Evolutionary conservation across 2,113 vertebrate genomes (phyloP), one percentile per base, ranked within the genome.

Genomic region (Thunnus maccoyii): DNA sequence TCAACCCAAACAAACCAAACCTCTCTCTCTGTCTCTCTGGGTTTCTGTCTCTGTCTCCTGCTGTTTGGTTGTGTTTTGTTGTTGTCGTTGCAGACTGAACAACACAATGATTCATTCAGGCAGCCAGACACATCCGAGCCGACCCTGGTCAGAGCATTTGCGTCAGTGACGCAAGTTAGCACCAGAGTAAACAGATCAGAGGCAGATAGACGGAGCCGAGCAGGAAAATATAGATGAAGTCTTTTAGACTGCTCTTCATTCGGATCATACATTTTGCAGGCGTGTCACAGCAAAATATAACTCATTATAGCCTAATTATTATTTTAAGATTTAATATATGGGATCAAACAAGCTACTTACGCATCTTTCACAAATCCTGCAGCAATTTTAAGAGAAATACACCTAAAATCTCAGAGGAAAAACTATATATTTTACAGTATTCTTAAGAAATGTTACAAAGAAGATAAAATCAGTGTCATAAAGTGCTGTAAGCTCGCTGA

Each of bases 141-240:
- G 56, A 61, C 6, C 62, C 48, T 46, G 47, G 27, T 70, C 52
- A 48, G 7, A 18, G 46, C 11, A 1, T 63, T 62, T 78, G 84
- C 82, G 72, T 82, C 81, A 88, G 25, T 82, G 78, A 79, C 72
- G 82, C 82, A 83, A 65, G 67, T 77, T 50, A 51, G 63, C 82
- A 6, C 61, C 48, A 27, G 27, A 56, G 75, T 60, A 73, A 85
- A 76, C 76, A 60, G 65, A 66, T n/a, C 8, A 18, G 64, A 47
- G 15, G 55, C 62, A 17, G 54, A 76, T 5, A 25, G 25, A 13
- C 3, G 2, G 55, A 25, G 10, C 25, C 1, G 27, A 56, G 60
- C 50, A 57, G 51, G 3, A 61, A 69, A 3, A 69, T 44, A 47
- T 3, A 18, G 14, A 41, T 22, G 17, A 67, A 18, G 10, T 57